phyloP scores from a whole-genome alignment of 2,888 invertebrate genomes.

The Phyllotreta striolata region DNA sequence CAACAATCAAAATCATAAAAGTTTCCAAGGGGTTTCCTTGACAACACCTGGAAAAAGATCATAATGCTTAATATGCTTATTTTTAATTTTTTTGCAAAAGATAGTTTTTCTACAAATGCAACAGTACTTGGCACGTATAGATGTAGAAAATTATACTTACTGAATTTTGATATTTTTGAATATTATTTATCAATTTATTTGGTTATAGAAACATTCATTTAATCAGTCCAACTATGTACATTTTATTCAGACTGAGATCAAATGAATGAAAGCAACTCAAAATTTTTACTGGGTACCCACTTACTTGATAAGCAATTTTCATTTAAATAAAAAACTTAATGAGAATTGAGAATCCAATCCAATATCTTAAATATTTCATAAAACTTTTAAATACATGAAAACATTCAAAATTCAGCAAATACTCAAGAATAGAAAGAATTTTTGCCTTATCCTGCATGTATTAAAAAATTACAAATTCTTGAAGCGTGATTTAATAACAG shows the following conservation, averaged over 20 bases:
- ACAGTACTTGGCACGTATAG: no score
- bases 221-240: constrained; percentile 33
- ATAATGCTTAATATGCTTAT: not conserved
- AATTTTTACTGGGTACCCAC: not conserved
- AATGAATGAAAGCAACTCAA: not conserved
- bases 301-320: no score
- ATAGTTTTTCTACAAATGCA: no score
- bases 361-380: no score
- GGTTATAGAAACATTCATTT: constrained; percentile 2
- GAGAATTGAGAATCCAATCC: no score
- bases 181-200: no score
- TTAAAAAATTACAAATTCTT: no score
- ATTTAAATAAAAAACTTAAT: no score
- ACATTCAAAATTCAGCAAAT: no score
- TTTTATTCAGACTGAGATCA: constrained; percentile 29
- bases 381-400: no score
- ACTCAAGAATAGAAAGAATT: no score
- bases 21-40: constrained; percentile 16
- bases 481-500: not conserved
- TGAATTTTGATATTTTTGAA: not conserved
- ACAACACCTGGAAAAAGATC: constrained; percentile 1
- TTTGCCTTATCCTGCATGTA: no score
- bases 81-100: not conserved
- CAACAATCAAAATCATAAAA: constrained; percentile 63
- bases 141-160: constrained; percentile 1